A percentile compares a stretch with the other conserved stretches of the same genome.
Conservation (phyloP, 2,113 vertebrate species). For the Leuciscus idus region DNA sequence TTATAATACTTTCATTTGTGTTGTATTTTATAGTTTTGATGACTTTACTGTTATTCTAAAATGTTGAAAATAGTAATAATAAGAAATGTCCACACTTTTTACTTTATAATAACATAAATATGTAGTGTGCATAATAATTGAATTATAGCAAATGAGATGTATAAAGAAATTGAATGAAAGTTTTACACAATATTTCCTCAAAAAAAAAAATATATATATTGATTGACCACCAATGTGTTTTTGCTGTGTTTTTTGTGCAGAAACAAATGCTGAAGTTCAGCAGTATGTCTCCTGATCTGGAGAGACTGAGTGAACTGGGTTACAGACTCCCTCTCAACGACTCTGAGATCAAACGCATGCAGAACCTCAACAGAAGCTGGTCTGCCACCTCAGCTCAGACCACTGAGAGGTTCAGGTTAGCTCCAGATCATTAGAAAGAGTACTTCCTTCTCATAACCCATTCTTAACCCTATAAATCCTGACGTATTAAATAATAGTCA, state of each 20-base stretch:
- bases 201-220: too few species aligned
- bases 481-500: too few species aligned
- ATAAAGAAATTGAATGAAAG: too few species aligned
- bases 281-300: constrained; percentile 87
- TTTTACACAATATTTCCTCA: too few species aligned
- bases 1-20: too few species aligned
- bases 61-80: too few species aligned
- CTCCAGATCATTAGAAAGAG: not conserved
- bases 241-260: constrained; percentile 64
- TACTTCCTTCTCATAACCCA: not conserved
- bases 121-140: too few species aligned
- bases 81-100: too few species aligned
- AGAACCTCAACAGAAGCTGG: constrained; percentile 93
- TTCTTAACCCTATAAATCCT: not conserved
- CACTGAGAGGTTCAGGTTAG: constrained; percentile 94
- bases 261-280: constrained; percentile 94
- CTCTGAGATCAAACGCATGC: constrained; percentile 93
- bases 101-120: too few species aligned
- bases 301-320: constrained; percentile 92
- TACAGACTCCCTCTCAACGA: constrained; percentile 93
- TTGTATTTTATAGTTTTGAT: too few species aligned
- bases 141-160: too few species aligned
- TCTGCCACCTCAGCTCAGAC: constrained; percentile 86
- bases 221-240: not conserved
- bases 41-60: too few species aligned